These are phyloP conservation scores for Onychorhynchus coronatus DNA, from an alignment of 2,113 vertebrate species.

Conservation along the genomic window DNA sequence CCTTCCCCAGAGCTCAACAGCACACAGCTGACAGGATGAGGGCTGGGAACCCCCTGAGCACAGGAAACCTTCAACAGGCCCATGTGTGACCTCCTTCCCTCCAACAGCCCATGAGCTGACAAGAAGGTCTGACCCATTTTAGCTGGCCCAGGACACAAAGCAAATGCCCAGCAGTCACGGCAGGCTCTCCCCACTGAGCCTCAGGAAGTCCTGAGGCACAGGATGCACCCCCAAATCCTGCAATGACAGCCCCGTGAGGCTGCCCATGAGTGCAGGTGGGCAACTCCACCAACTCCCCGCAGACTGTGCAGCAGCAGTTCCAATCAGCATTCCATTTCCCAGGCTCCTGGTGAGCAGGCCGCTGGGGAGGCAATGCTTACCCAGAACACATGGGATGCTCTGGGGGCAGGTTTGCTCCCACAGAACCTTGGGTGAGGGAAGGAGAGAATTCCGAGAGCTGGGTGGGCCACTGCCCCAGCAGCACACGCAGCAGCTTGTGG, in stretches of 20 bases:
- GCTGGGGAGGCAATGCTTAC: background rate
- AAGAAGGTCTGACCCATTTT: background rate
- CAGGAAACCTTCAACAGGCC: background rate
- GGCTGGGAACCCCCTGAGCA: background rate
- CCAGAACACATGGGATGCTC: background rate
- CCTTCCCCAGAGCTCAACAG: background rate
- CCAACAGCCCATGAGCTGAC: background rate
- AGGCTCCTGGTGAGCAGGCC: background rate
- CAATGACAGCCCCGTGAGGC: background rate
- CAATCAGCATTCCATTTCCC: background rate
- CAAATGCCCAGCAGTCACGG: fast-evolving
- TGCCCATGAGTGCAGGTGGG: background rate
- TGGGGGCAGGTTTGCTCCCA: fast-evolving
- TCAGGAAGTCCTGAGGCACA: background rate
- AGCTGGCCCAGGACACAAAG: background rate
- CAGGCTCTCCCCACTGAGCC: background rate
- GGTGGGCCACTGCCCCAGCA: background rate
- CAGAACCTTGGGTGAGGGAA: background rate
- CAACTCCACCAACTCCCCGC: background rate
- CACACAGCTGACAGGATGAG: background rate
- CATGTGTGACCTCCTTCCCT: background rate
- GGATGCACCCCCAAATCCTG: background rate
- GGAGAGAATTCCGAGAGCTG: background rate
- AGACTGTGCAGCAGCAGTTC: background rate
- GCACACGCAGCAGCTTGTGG: background rate